Evolutionary conservation across 1,140 invertebrate species (phyloP).

Genomic region (Condylostylus longicornis): DNA sequence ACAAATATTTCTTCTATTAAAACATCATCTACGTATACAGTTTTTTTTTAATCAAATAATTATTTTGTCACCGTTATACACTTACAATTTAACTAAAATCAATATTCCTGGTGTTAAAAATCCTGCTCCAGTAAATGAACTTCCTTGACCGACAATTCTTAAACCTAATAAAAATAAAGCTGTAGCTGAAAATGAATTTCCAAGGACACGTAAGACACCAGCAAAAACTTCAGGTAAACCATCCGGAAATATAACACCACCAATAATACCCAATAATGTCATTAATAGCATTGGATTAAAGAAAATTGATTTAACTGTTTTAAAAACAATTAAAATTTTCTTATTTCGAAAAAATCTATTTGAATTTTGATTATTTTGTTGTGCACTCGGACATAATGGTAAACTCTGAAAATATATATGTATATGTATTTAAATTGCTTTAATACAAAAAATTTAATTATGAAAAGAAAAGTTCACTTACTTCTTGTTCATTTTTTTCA

Average conservation of each 20-base stretch:
- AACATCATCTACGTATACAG: no score
- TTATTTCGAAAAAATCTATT: slow-evolving; percentile 16
- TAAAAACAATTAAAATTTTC: slow-evolving; percentile 30
- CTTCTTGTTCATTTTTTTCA: slow-evolving; percentile 23
- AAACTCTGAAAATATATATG: slow-evolving; percentile 17
- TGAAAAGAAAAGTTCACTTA: slow-evolving; percentile 8
- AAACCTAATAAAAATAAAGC: slow-evolving; percentile 82
- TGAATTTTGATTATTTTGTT: slow-evolving; percentile 6
- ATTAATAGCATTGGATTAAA: slow-evolving; percentile 85
- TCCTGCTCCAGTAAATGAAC: slow-evolving; percentile 55
- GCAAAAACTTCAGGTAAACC: slow-evolving; percentile 57
- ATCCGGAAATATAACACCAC: slow-evolving; percentile 69
- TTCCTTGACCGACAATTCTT: slow-evolving; percentile 83
- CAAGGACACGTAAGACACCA: slow-evolving; percentile 63
- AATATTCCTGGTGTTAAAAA: slow-evolving; percentile 71
- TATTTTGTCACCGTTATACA: no score
- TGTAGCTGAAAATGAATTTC: slow-evolving; percentile 76
- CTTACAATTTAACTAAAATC: slow-evolving; percentile 78
- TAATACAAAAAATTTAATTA: not conserved
- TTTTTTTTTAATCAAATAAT: no score
- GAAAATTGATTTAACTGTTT: slow-evolving; percentile 51
- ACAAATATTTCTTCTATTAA: no score
- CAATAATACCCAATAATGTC: slow-evolving; percentile 79
- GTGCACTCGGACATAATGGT: slow-evolving; percentile 22
- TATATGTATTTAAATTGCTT: not conserved